These are phyloP conservation scores for Pseudoips prasinana DNA, from an alignment of 2,888 invertebrate genomes.

Conservation along the genomic window DNA sequence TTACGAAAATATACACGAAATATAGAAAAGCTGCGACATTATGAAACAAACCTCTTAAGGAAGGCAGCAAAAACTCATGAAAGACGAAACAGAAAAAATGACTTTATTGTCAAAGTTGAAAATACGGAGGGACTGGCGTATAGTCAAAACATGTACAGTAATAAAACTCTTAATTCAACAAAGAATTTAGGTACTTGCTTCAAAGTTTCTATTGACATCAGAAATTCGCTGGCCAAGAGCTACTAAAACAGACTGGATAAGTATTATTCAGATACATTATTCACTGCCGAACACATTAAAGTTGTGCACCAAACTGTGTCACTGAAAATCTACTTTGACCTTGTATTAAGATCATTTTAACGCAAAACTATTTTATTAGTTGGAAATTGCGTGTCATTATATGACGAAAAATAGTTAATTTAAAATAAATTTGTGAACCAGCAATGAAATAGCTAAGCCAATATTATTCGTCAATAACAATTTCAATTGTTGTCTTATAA, in stretches of 20 bases:
- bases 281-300: too few relatives aligned
- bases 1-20: conserved; percentile 16
- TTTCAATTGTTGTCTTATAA: too few relatives aligned
- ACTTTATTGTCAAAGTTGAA: conserved; percentile 63
- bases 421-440: conserved; percentile 4
- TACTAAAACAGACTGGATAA: too few relatives aligned
- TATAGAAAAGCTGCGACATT: conserved; percentile 16
- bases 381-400: conserved; percentile 4
- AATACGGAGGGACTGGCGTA: conserved; percentile 41
- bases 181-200: conserved; percentile 3
- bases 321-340: too few relatives aligned
- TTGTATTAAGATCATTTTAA: conserved; percentile 1
- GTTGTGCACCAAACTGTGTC: too few relatives aligned
- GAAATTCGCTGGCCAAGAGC: not conserved
- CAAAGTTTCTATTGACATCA: conserved; percentile 3
- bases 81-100: conserved; percentile 28
- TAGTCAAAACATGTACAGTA: conserved; percentile 27
- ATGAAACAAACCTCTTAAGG: conserved; percentile 25
- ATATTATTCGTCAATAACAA: conserved; percentile 10
- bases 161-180: conserved; percentile 30
- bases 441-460: conserved; percentile 7
- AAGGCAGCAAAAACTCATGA: conserved; percentile 20
- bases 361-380: conserved; percentile 10
- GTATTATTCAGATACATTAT: too few relatives aligned
- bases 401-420: conserved; percentile 5